Evolutionary conservation across 2,113 vertebrate genomes (phyloP).

Genomic region (Eulacestoma nigropectus): DNA sequence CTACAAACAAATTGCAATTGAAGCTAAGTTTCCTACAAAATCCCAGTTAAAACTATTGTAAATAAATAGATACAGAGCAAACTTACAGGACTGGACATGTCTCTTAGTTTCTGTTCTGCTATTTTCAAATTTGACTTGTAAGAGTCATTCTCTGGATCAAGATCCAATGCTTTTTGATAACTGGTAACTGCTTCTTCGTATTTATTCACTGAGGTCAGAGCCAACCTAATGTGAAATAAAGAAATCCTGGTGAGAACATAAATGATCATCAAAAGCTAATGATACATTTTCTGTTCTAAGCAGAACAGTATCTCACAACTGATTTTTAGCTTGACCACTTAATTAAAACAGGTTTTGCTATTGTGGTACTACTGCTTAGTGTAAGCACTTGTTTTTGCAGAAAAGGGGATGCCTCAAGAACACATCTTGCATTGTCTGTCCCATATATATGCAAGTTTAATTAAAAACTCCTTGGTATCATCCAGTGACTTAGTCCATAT

Average conservation of each 20-base stretch:
- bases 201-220: slow-evolving; percentile 90
- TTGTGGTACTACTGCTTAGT: background rate
- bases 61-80: background rate
- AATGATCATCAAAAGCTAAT: background rate
- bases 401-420: background rate
- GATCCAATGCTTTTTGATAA: slow-evolving; percentile 93
- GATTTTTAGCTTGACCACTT: background rate
- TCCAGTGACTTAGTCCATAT: background rate
- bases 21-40: slow-evolving; percentile 22
- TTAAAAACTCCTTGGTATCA: background rate
- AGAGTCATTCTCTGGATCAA: slow-evolving; percentile 96
- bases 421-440: background rate
- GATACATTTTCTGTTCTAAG: background rate
- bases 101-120: slow-evolving; percentile 93
- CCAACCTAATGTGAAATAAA: slow-evolving; percentile 77
- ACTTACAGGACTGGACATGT: slow-evolving; percentile 90
- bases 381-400: background rate
- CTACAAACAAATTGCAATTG: slow-evolving; percentile 70
- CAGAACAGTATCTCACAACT: background rate
- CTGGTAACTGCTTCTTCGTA: slow-evolving; percentile 91
- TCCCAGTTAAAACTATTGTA: background rate
- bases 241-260: background rate
- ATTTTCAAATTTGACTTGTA: slow-evolving; percentile 97
- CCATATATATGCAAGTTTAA: background rate
- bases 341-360: background rate